Conservation (phyloP, 1,140 invertebrate genomes). For the Thaumatotibia leucotreta region DNA sequence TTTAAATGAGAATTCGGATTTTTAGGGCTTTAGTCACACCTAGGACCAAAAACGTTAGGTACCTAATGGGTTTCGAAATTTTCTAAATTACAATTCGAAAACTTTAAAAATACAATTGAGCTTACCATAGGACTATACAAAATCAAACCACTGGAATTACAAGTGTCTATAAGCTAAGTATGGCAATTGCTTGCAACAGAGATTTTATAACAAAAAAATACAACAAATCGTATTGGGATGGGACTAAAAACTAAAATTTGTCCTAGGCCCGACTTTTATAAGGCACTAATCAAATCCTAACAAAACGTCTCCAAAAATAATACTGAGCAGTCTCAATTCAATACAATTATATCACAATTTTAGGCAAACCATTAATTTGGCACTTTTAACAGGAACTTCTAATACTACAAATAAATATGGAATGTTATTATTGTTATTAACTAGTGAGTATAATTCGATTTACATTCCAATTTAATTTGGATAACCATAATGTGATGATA, state of each 20-base stretch:
- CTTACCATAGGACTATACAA: too few relatives aligned
- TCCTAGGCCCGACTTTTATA: background rate
- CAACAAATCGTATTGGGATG: too few relatives aligned
- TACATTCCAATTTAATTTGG: background rate
- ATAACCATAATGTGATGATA: background rate
- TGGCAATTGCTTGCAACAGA: too few relatives aligned
- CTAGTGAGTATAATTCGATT: background rate
- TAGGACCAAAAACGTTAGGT: background rate
- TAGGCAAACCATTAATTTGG: background rate
- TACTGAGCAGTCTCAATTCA: conserved; percentile 15
- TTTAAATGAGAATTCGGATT: conserved; percentile 31
- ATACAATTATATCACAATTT: conserved; percentile 15
- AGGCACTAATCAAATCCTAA: conserved; percentile 1
- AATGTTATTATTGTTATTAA: background rate
- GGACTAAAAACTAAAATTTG: too few relatives aligned
- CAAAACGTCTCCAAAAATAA: conserved; percentile 3
- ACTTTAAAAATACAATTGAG: too few relatives aligned
- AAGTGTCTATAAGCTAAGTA: too few relatives aligned
- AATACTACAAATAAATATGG: background rate
- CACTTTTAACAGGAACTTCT: background rate
- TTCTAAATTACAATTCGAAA: too few relatives aligned
- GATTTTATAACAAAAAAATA: too few relatives aligned
- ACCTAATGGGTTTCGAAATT: background rate
- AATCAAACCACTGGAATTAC: too few relatives aligned
- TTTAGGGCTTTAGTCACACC: conserved; percentile 11